Base-by-base conservation (phyloP, 1,140 invertebrate species). In the Holcopasites calliopsidis region DNA sequence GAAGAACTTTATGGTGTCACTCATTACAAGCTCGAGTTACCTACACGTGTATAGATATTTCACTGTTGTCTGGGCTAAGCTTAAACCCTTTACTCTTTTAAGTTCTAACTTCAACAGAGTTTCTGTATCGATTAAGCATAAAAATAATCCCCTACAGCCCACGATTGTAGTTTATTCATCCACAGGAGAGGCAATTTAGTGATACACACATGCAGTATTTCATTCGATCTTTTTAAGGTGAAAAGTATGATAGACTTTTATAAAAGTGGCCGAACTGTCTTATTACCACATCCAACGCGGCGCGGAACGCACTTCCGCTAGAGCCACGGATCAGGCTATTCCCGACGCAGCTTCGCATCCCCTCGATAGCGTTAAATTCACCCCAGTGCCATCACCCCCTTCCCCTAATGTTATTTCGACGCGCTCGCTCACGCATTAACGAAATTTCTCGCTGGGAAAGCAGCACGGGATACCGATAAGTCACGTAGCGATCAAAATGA, bases 1-100 rank as follows among this genome's bases (percentile, higher is more conserved):
- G 35, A 1, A 40, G 33, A 16, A 71, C 47, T 62, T 28, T 35
- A 18, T 16, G 13, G 11, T 28, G 31, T 62, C 33, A 72, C 23
- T 72, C 69, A 52, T 52, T n/a, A n/a, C 10, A 58, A 26, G 26
- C 52, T 72, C n/a, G n/a, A 13, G 33, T 64, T 64, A 54, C 47
- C 47, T 7, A 16, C 58, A 54, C 58, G 70, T 72, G 58, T 23
- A 23, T 50, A 23, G 35, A 40, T 52, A 52, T 28, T 62, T 52
- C 23, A 7, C 52, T 28, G 10, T 62, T 10, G n/a, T 40, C 11
- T 1, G 4, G 3, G 26, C 18, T n/a, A 33, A 4, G 33, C 3
- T 23, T 21, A 5, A 21, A 58, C n/a, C 7, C 38, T 23, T 21
- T 21, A 38, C n/a, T 58, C n/a, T 58, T 7, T 31, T 6, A 21